phyloP scores from a whole-genome alignment of 2,888 invertebrate species.

The Heliconius ismenius region DNA sequence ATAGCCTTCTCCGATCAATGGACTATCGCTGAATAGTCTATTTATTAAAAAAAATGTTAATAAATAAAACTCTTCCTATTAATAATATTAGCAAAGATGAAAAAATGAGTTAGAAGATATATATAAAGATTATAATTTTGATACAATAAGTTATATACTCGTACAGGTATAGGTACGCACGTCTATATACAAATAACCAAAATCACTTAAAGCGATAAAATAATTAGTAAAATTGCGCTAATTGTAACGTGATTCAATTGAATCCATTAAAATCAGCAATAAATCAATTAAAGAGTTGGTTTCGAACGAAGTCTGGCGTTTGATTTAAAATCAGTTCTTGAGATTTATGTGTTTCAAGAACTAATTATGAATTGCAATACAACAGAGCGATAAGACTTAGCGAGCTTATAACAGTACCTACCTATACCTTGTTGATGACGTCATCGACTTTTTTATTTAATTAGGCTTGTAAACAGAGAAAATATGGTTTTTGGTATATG shows the following conservation, averaged over 20 bases:
- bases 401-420: background rate
- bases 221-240: slow-evolving; percentile 7
- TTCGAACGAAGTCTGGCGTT: slow-evolving; percentile 34
- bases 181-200: background rate
- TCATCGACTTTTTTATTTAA: background rate
- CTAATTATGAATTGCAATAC: slow-evolving; percentile 31
- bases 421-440: background rate
- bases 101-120: too few relatives aligned
- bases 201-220: background rate
- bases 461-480: too few relatives aligned
- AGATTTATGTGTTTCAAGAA: slow-evolving; percentile 28
- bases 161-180: too few relatives aligned
- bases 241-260: slow-evolving; percentile 11
- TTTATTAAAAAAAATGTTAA: too few relatives aligned
- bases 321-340: slow-evolving; percentile 36
- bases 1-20: too few relatives aligned
- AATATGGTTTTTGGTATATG: too few relatives aligned
- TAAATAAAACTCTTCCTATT: too few relatives aligned
- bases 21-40: too few relatives aligned
- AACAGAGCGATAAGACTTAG: slow-evolving; percentile 23
- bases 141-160: too few relatives aligned
- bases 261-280: slow-evolving; percentile 29
- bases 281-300: slow-evolving; percentile 37
- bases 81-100: too few relatives aligned
- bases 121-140: too few relatives aligned